A percentile compares a stretch with the other conserved stretches of the same genome.
phyloP scores from a whole-genome alignment of 2,113 vertebrate genomes.

The Leucoraja erinaceus region DNA sequence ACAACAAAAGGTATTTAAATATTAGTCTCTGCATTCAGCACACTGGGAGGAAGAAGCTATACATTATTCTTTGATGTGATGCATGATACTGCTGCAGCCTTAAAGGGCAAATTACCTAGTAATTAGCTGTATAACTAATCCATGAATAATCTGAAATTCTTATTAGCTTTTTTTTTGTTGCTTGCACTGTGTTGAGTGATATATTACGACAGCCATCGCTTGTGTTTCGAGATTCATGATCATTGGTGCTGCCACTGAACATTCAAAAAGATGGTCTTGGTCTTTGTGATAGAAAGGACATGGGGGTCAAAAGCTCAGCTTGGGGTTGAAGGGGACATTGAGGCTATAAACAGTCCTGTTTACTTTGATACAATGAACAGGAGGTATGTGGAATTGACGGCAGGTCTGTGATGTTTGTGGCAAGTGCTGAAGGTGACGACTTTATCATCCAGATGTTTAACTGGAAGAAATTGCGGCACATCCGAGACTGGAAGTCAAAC shows the following conservation, averaged over 20 bases:
- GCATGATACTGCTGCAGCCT: conserved; percentile 33
- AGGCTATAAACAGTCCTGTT: background rate
- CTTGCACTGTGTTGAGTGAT: background rate
- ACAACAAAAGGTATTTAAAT: conserved; percentile 10
- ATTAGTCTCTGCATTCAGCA: background rate
- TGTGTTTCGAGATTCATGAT: conserved; percentile 1
- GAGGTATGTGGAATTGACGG: background rate
- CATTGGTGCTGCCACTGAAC: background rate
- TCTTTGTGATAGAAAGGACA: background rate
- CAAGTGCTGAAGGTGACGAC: background rate
- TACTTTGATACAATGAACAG: background rate
- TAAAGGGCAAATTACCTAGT: conserved; percentile 32
- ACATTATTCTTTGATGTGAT: conserved; percentile 26
- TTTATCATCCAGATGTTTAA: background rate
- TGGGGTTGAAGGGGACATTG: background rate
- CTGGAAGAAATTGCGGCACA: background rate
- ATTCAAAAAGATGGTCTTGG: background rate
- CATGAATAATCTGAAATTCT: conserved; percentile 25
- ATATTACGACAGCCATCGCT: background rate
- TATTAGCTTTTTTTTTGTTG: conserved; percentile 32
- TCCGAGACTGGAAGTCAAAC: background rate
- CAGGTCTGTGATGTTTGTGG: background rate
- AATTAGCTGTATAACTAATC: conserved; percentile 37
- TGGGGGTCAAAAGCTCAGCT: background rate
- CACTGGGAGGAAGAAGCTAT: background rate